Percentiles rank a stretch among this genome's conserved stretches.
Conservation (phyloP, 2,113 vertebrate genomes). For the Callospermophilus lateralis region DNA sequence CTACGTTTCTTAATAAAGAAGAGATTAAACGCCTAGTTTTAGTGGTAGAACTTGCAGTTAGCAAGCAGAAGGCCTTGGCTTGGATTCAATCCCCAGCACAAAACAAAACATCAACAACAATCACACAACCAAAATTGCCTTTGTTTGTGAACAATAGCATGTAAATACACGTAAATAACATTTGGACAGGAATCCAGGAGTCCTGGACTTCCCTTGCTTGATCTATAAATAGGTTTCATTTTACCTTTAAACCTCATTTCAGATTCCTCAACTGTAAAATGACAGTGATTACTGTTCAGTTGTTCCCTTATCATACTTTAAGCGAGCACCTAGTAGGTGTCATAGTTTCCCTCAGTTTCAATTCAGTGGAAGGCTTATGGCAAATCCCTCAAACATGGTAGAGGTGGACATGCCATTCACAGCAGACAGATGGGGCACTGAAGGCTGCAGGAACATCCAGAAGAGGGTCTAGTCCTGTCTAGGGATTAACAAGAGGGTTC, state of each 20-base stretch:
- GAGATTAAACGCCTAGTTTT: rapidly evolving
- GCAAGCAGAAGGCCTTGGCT: rapidly evolving
- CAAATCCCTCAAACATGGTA: too few relatives aligned
- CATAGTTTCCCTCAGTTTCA: not conserved
- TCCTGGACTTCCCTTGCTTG: not conserved
- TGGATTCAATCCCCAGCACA: not conserved
- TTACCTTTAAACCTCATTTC: not conserved
- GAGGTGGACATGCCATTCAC: rapidly evolving
- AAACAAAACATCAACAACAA: not conserved
- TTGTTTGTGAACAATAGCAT: not conserved
- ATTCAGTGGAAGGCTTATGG: not conserved
- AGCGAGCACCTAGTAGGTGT: not conserved
- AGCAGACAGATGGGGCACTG: not conserved
- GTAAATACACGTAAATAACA: not conserved
- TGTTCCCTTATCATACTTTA: not conserved
- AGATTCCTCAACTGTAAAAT: not conserved
- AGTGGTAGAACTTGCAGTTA: not conserved
- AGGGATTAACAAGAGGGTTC: not conserved
- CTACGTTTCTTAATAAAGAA: not conserved
- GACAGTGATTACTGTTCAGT: not conserved
- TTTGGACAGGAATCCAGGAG: not conserved
- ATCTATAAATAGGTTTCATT: not conserved
- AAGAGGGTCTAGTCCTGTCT: not conserved
- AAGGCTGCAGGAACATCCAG: rapidly evolving
- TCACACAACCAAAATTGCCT: not conserved